These are phyloP conservation scores for Helobdella robusta DNA, from an alignment of 2,888 invertebrate genomes.

Conservation along the genomic window DNA sequence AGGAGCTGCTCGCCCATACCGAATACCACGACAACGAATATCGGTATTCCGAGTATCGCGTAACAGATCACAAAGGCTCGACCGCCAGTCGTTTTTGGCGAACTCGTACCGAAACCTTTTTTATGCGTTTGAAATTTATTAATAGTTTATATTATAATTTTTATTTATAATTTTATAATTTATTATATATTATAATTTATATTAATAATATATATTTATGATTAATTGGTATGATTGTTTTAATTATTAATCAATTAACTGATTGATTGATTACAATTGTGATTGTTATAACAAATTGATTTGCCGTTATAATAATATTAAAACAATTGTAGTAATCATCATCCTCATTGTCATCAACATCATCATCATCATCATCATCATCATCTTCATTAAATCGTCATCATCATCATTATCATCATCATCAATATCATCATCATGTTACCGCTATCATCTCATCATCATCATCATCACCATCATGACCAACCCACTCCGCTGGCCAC, in stretches of 20 bases:
- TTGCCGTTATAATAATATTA: no score
- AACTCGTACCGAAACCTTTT: conserved; percentile 16
- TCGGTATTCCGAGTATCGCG: conserved; percentile 3
- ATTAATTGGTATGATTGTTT: no score
- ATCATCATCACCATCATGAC: not conserved
- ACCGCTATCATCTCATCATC: no score
- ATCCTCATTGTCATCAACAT: not conserved
- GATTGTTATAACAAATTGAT: no score
- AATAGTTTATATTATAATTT: no score
- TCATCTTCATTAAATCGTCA: not conserved
- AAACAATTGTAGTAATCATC: no score
- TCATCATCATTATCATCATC: no score
- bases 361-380: not conserved
- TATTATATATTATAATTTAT: no score
- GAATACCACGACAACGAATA: conserved; percentile 16
- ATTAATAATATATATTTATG: no score
- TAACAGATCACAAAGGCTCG: conserved; percentile 10
- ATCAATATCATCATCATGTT: no score
- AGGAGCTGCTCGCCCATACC: conserved; percentile 13
- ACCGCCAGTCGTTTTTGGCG: conserved; percentile 14
- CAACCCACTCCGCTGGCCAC: conserved; percentile 7
- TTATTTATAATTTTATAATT: not conserved
- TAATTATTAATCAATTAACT: no score
- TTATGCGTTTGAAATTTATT: no score
- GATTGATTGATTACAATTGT: not conserved